Conservation (phyloP, 2,797 vertebrate genomes). For the Lacerta bilineata region DNA sequence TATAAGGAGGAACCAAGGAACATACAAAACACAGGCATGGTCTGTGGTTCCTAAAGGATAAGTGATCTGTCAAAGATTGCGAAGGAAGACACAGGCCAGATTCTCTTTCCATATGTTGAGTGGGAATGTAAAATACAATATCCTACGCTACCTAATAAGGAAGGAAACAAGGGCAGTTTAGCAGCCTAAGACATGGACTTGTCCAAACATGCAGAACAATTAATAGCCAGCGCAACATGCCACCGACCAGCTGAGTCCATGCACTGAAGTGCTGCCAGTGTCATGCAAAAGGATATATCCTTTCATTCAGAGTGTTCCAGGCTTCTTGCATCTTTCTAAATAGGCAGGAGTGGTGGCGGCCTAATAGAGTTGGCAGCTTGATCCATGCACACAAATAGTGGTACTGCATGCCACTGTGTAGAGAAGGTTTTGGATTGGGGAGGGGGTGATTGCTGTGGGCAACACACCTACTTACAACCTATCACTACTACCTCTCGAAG, state of each 20-base stretch:
- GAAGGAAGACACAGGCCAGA: not conserved
- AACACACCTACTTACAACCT: not conserved
- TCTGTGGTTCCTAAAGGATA: not conserved
- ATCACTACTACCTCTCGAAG: not conserved
- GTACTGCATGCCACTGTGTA: not conserved
- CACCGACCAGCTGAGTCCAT: not conserved
- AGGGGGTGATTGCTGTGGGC: not conserved
- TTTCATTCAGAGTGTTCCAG: not conserved
- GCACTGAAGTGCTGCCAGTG: slow-evolving; percentile 7
- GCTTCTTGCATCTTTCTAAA: not conserved
- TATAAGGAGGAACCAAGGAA: not conserved
- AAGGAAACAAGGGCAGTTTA: not conserved
- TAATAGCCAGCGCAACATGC: not conserved
- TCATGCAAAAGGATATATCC: not conserved
- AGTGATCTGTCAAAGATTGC: not conserved
- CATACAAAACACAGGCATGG: not conserved
- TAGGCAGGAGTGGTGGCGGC: not conserved
- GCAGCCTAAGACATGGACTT: not conserved
- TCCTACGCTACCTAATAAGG: no score
- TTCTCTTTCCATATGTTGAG: not conserved
- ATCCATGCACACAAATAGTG: not conserved
- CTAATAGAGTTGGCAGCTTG: not conserved
- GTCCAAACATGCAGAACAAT: not conserved
- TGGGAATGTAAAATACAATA: not conserved
- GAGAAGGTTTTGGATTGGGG: not conserved